Conservation (phyloP, 2,797 vertebrate genomes). For the Gadopsis bispinosus region DNA sequence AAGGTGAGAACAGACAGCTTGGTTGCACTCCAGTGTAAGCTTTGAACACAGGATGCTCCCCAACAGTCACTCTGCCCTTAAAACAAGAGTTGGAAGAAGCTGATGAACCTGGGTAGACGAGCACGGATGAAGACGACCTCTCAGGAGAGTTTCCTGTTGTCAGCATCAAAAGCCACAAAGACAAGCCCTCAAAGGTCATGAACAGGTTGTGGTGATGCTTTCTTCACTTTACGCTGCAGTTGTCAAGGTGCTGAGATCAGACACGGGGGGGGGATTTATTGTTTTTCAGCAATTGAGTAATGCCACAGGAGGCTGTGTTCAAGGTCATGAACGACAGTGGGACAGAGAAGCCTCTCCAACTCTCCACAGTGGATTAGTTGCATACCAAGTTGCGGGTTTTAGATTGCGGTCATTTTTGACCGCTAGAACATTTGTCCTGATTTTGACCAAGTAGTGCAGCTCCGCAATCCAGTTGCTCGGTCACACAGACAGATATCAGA, state of each 20-base stretch:
- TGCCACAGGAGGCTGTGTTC: constrained; percentile 29
- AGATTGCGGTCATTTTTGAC: constrained; percentile 2
- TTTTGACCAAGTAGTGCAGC: constrained; percentile 18
- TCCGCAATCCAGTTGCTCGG: constrained; percentile 46
- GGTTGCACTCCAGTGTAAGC: constrained; percentile 24
- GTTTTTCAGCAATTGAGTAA: constrained; percentile 45
- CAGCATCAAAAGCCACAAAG: constrained; percentile 60
- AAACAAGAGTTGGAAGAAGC: constrained; percentile 34
- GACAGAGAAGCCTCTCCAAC: background rate
- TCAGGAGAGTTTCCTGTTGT: constrained; percentile 62
- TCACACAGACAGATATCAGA: constrained; percentile 46
- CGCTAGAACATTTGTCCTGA: background rate
- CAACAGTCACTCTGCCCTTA: constrained; percentile 22
- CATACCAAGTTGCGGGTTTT: background rate
- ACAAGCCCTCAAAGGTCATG: constrained; percentile 65
- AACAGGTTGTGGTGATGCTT: constrained; percentile 41
- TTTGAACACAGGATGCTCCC: constrained; percentile 34
- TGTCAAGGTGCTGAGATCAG: constrained; percentile 41
- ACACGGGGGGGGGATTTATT: constrained; percentile 23
- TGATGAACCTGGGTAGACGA: constrained; percentile 60
- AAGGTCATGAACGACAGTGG: constrained; percentile 31
- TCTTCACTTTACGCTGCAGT: constrained; percentile 44
- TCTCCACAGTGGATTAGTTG: constrained; percentile 26
- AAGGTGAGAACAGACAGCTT: constrained; percentile 7
- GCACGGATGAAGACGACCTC: constrained; percentile 56